Conservation (phyloP, 64 coral and sea anemone species). For the Montipora sp. region DNA sequence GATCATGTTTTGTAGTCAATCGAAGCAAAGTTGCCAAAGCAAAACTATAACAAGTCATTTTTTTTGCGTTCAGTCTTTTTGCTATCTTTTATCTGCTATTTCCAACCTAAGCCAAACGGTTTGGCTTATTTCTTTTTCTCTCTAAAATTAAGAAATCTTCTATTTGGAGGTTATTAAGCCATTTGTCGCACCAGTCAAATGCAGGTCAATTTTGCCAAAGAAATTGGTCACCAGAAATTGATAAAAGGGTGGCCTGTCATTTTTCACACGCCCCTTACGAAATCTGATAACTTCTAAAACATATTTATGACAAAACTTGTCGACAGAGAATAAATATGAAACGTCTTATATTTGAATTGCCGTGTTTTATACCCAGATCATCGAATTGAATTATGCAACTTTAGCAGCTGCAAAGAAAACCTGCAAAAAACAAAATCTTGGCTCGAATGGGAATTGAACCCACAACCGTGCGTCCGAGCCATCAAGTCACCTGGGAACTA, state of each 20-base stretch:
- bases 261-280: background rate
- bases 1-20: background rate
- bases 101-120: background rate
- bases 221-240: constrained; percentile 12
- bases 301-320: too few relatives aligned
- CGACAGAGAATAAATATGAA: too few relatives aligned
- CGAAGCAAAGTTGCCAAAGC: background rate
- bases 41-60: background rate
- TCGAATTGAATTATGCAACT: too few relatives aligned
- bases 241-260: background rate
- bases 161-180: background rate
- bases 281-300: background rate
- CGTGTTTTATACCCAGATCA: too few relatives aligned
- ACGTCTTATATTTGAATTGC: too few relatives aligned
- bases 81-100: too few relatives aligned
- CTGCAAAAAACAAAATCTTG: too few relatives aligned
- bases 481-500: too few relatives aligned
- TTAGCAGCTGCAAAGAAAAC: too few relatives aligned
- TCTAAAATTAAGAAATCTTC: background rate
- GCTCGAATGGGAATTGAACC: too few relatives aligned
- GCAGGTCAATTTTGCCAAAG: constrained; percentile 8
- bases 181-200: background rate
- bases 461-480: too few relatives aligned
- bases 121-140: background rate
- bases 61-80: background rate